Base-by-base conservation (phyloP, 2,113 vertebrate species). In the Steatornis caripensis region DNA sequence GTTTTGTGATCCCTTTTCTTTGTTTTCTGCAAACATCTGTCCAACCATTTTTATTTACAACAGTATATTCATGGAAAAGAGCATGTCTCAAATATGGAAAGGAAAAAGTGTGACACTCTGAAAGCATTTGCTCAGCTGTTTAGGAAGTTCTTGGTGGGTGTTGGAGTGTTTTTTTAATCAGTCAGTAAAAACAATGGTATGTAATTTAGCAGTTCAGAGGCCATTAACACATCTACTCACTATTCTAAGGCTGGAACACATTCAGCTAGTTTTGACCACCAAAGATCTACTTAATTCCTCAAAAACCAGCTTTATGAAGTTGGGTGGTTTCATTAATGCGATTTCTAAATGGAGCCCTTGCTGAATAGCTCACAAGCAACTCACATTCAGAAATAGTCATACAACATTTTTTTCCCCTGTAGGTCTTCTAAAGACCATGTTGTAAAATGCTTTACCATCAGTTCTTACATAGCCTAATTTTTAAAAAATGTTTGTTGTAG, bases 81-180 rank as follows among this genome's bases (percentile, higher is more conserved):
- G 12, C 49, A 20, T 23, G 21, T 71, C 65, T 96, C 65, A 96
- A 95, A 95, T 91, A 93, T 79, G 78, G 95, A 96, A 95, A 96
- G 96, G 94, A 96, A 97, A 96, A 96, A 89, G 72, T 10, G 13
- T 96, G 80, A 92, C 96, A 87, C 48, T 89, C 79, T 58, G 34
- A 94, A 92, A 90, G 85, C 71, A 89, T 89, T 94, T 92, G 30
- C 34, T 90, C 70, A 90, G 79, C 82, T 96, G 90, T 90, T 96
- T 96, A 96, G 86, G 90, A 71, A 94, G 76, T 55, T 92, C 58
- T 88, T 93, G 78, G 97, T 96, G 96, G 88, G 92, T 95, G 93
- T 93, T 94, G 90, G 92, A 95, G 92, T 88, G 88, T 93, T 95
- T 96, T 93, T 95, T 96, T 94, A 96, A 96, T 96, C 95, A 94